Evolutionary conservation across 2,888 invertebrate genomes (phyloP).

Genomic region (Drosophila yooni): DNA sequence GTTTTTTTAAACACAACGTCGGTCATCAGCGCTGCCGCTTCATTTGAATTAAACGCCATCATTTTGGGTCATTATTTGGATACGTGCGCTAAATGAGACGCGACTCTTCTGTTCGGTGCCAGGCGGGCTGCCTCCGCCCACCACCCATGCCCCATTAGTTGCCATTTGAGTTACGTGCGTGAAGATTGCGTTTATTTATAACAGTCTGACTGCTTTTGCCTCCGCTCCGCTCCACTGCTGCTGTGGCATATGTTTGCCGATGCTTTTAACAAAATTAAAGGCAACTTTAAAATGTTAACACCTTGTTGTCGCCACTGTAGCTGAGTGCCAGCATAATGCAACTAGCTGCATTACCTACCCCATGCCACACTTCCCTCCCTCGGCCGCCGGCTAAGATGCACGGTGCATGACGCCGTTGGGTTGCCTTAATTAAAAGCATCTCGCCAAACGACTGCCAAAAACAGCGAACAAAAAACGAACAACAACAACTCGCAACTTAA

Average conservation of each 20-base stretch:
- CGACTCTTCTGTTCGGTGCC: slow-evolving; percentile 53
- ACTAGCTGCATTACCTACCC: slow-evolving; percentile 5
- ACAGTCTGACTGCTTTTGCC: slow-evolving; percentile 34
- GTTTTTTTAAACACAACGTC: slow-evolving; percentile 47
- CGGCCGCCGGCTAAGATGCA: slow-evolving; percentile 38
- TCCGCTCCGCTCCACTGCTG: too few relatives aligned
- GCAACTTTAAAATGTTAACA: slow-evolving; percentile 73
- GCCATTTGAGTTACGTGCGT: slow-evolving; percentile 80
- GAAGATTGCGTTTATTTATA: slow-evolving; percentile 81
- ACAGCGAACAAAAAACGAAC: slow-evolving; percentile 23
- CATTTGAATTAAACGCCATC: slow-evolving; percentile 79
- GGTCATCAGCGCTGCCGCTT: slow-evolving; percentile 66
- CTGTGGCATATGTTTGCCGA: slow-evolving; percentile 47
- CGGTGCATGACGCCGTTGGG: slow-evolving; percentile 62
- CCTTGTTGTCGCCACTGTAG: slow-evolving; percentile 52
- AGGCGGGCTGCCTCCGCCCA: slow-evolving; percentile 4
- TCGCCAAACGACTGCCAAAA: slow-evolving; percentile 33
- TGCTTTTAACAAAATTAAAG: slow-evolving; percentile 71
- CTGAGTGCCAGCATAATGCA: slow-evolving; percentile 47
- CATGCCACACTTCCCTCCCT: background rate
- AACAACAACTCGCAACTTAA: slow-evolving; percentile 54
- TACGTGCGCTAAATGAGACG: slow-evolving; percentile 83
- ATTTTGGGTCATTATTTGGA: slow-evolving; percentile 82
- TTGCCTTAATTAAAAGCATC: slow-evolving; percentile 74
- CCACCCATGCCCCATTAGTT: slow-evolving; percentile 54